A percentile compares a stretch with the other conserved stretches of the same genome.
phyloP scores from a whole-genome alignment of 2,888 invertebrate genomes.

The Calephelis perditalis region DNA sequence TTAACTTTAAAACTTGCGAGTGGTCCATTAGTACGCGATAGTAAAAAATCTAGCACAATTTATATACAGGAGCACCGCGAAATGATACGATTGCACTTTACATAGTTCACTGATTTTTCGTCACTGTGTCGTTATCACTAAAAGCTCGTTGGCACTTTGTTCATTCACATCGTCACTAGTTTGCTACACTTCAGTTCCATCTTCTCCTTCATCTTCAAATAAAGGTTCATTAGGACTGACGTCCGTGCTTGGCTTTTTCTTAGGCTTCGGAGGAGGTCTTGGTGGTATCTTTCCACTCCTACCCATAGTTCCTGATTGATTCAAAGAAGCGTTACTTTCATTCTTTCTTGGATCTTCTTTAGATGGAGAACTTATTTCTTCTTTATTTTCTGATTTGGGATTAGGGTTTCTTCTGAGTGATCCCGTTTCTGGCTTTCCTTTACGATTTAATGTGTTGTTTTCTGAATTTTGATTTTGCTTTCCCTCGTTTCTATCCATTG shows the following conservation, averaged over 20 bases:
- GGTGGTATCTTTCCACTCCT: slow-evolving; percentile 86
- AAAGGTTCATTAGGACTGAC: slow-evolving; percentile 82
- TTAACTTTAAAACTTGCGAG: slow-evolving; percentile 47
- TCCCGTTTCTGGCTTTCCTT: slow-evolving; percentile 74
- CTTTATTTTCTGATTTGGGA: slow-evolving; percentile 51
- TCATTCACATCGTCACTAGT: slow-evolving; percentile 28
- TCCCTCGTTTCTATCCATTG: slow-evolving; percentile 47
- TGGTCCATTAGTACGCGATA: slow-evolving; percentile 69
- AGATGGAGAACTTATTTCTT: slow-evolving; percentile 53
- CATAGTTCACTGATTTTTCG: slow-evolving; percentile 43
- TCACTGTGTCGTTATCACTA: slow-evolving; percentile 47
- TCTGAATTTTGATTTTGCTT: slow-evolving; percentile 55
- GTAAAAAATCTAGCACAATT: slow-evolving; percentile 75
- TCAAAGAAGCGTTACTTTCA: slow-evolving; percentile 51
- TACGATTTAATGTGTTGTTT: slow-evolving; percentile 59
- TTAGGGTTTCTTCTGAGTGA: slow-evolving; percentile 61
- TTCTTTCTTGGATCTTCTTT: slow-evolving; percentile 60
- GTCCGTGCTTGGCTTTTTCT: slow-evolving; percentile 83
- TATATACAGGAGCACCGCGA: slow-evolving; percentile 75
- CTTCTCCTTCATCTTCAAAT: slow-evolving; percentile 93
- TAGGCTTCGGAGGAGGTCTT: slow-evolving; percentile 89
- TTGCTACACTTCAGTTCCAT: slow-evolving; percentile 91
- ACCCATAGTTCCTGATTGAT: slow-evolving; percentile 67
- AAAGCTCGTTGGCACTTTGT: slow-evolving; percentile 72
- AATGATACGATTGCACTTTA: slow-evolving; percentile 44